Base-by-base conservation (phyloP, 2,113 vertebrate genomes). In the Phrynosoma platyrhinos region DNA sequence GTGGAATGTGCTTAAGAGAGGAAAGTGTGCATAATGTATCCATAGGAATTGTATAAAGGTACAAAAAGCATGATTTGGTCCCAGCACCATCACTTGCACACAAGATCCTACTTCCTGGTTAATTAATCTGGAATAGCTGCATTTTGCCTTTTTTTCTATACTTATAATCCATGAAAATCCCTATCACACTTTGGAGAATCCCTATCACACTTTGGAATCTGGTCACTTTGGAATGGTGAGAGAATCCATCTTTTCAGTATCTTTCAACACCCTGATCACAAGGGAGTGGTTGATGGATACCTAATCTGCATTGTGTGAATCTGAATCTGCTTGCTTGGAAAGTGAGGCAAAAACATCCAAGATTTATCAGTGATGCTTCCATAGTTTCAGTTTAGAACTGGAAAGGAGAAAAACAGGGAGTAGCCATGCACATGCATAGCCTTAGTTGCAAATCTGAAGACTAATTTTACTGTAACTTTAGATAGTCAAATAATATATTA, bases 321-420 rank as follows among this genome's bases (percentile, higher is more conserved):
- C 18, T 71, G 20, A 21, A 55, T 40, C 62, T 10, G n/a, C 64
- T n/a, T 53, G 6, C 36, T 42, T n/a, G 75, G 76, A 83, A 83
- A 6, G 9, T n/a, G 16, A 12, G n/a, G 21, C 20, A 20, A 62
- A 27, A 16, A 40, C 10, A 12, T 40, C n/a, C 47, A 69, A 32
- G 42, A 55, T 83, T 83, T 83, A 30, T 12, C 9, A 68, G 58
- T 30, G 40, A 83, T 27, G 74, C 58, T 30, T 40, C 71, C 71
- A 75, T 32, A 27, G 9, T 42, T 64, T 85, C 18, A 76, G 5
- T 66, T 77, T 40, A 68, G 40, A 88, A 13, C 2, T 52, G 69
- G 68, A 13, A 81, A 52, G 92, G 92, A 91, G 9, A 36, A 88
- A 71, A 84, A 83, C 69, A 85, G 90, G 88, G 23, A 75, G 66